Evolutionary conservation across 2,888 invertebrate species (phyloP).

Genomic region (Hypomecis atomaria): DNA sequence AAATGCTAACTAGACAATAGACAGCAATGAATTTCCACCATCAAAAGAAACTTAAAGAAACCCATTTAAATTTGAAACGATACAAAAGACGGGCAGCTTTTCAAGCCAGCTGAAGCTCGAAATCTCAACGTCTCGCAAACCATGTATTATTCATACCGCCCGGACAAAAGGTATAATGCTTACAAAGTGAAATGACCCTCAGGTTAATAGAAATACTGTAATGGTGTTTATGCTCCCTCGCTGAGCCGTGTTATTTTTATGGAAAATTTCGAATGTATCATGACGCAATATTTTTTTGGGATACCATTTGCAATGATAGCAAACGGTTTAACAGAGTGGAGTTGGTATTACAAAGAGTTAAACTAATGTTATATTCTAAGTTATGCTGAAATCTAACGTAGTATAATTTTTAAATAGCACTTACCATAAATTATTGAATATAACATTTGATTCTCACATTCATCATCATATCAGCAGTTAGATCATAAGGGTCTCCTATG

Average conservation of each 20-base stretch:
- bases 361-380: too few species aligned
- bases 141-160: slow-evolving; percentile 66
- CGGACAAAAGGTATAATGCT: slow-evolving; percentile 56
- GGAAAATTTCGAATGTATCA: slow-evolving; percentile 32
- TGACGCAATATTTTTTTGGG: slow-evolving; percentile 31
- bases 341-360: too few species aligned
- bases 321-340: background rate
- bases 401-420: too few species aligned
- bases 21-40: slow-evolving; percentile 23
- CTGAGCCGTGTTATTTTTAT: slow-evolving; percentile 38
- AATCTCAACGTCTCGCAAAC: slow-evolving; percentile 31
- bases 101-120: slow-evolving; percentile 47
- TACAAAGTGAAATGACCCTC: slow-evolving; percentile 68
- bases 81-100: slow-evolving; percentile 35
- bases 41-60: slow-evolving; percentile 27
- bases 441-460: too few species aligned
- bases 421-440: too few species aligned
- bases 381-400: too few species aligned
- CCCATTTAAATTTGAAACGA: slow-evolving; percentile 32
- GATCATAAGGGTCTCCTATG: too few species aligned
- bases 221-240: slow-evolving; percentile 51
- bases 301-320: background rate
- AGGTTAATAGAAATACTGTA: slow-evolving; percentile 70
- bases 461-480: too few species aligned
- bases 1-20: slow-evolving; percentile 19